Percentiles rank a stretch among this genome's conserved stretches.
phyloP scores from a whole-genome alignment of 1,140 invertebrate genomes.

The Charaxes varanes region DNA sequence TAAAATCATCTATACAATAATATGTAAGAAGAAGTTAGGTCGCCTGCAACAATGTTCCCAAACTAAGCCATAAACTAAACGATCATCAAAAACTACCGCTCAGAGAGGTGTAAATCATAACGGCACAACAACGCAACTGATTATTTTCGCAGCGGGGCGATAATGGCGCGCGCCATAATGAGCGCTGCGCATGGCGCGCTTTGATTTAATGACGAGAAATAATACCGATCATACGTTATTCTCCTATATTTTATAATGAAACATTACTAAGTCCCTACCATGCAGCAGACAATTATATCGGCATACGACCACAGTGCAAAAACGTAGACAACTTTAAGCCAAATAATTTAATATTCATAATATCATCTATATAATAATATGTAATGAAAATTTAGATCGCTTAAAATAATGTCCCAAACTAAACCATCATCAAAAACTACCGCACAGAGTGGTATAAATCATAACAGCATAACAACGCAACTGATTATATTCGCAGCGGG shows the following conservation, averaged over 20 bases:
- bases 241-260: no score
- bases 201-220: constrained; percentile 25
- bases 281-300: no score
- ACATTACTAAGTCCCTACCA: no score
- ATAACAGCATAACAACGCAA: constrained; percentile 28
- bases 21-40: no score
- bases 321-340: no score
- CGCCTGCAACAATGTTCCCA: no score
- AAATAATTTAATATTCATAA: no score
- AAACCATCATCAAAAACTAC: constrained; percentile 37
- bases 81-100: constrained; percentile 36
- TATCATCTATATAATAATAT: no score
- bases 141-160: constrained; percentile 34
- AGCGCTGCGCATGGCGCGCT: constrained; percentile 18
- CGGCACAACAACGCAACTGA: constrained; percentile 30
- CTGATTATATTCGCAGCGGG: constrained; percentile 37
- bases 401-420: no score
- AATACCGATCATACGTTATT: constrained; percentile 24
- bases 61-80: constrained; percentile 27
- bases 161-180: constrained; percentile 24
- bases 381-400: no score
- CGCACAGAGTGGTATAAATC: constrained; percentile 32
- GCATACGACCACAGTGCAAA: no score
- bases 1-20: no score
- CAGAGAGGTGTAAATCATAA: constrained; percentile 33